Percentiles rank a stretch among this genome's conserved stretches.
Evolutionary conservation across 1,140 invertebrate species (phyloP).

Genomic region (Scaptomyza pallida): DNA sequence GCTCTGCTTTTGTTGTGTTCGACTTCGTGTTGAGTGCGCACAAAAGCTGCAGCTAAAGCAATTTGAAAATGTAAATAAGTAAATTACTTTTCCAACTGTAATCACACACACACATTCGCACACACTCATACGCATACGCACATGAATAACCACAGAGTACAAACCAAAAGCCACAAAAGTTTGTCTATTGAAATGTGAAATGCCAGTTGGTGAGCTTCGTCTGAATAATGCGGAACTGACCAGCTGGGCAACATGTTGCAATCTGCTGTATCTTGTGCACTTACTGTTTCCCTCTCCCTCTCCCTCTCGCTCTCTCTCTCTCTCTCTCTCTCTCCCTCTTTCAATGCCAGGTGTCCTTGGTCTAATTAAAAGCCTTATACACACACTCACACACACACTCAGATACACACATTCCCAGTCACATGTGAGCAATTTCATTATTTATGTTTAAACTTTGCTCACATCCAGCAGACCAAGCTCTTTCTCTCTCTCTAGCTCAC

Average conservation of each 20-base stretch:
- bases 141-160: neutral
- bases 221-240: conserved; percentile 7
- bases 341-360: conserved; percentile 65
- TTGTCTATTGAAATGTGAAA: conserved; percentile 26
- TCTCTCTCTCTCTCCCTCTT: conserved; percentile 29
- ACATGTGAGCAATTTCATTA: conserved; percentile 56
- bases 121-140: conserved; percentile 14
- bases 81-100: conserved; percentile 67
- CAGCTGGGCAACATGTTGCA: conserved; percentile 40
- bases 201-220: neutral
- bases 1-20: neutral
- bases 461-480: conserved; percentile 1
- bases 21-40: conserved; percentile 6
- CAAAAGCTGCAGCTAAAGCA: conserved; percentile 41
- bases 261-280: conserved; percentile 32
- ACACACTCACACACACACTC: conserved; percentile 20
- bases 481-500: neutral
- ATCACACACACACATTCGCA: conserved; percentile 38
- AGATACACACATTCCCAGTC: conserved; percentile 6
- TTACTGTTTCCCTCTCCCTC: conserved; percentile 27
- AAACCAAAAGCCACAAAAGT: conserved; percentile 33
- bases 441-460: conserved; percentile 69
- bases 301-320: conserved; percentile 18
- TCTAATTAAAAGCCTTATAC: conserved; percentile 70
- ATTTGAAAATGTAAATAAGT: conserved; percentile 75